Evolutionary conservation across 2,888 invertebrate genomes (phyloP).

Genomic region (Tetragonisca angustula): DNA sequence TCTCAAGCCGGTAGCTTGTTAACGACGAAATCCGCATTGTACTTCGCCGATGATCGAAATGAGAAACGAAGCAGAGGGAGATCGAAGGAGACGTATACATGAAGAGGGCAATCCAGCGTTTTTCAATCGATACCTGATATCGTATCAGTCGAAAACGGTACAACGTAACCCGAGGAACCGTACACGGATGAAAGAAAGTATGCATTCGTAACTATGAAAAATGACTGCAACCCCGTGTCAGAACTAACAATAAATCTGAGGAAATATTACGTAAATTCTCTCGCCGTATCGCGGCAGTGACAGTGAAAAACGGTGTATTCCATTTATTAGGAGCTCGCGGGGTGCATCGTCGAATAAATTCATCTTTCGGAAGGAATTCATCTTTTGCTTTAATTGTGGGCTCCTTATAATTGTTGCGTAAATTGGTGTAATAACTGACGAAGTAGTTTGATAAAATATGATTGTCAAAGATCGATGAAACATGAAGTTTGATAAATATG

Average conservation of each 20-base stretch:
- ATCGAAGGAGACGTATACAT: not conserved
- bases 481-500: too few relatives aligned
- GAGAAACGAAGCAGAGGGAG: not conserved
- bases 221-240: conserved; percentile 28
- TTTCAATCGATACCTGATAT: conserved; percentile 36
- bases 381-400: not conserved
- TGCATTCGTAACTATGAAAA: conserved; percentile 28
- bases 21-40: conserved; percentile 31
- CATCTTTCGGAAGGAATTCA: not conserved
- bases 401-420: not conserved
- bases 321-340: not conserved
- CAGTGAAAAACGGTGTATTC: conserved; percentile 13
- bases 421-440: too few relatives aligned
- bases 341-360: not conserved
- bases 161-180: not conserved
- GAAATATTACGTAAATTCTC: conserved; percentile 31
- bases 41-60: conserved; percentile 3
- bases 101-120: conserved; percentile 6
- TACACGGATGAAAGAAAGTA: conserved; percentile 7
- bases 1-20: conserved; percentile 32
- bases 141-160: too few relatives aligned
- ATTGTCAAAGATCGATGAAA: too few relatives aligned
- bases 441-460: too few relatives aligned
- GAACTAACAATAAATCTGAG: conserved; percentile 35
- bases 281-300: conserved; percentile 12